A percentile compares a stretch with the other conserved stretches of the same genome.
Conservation (phyloP, 2,888 invertebrate species). For the Itoplectis maculator region DNA sequence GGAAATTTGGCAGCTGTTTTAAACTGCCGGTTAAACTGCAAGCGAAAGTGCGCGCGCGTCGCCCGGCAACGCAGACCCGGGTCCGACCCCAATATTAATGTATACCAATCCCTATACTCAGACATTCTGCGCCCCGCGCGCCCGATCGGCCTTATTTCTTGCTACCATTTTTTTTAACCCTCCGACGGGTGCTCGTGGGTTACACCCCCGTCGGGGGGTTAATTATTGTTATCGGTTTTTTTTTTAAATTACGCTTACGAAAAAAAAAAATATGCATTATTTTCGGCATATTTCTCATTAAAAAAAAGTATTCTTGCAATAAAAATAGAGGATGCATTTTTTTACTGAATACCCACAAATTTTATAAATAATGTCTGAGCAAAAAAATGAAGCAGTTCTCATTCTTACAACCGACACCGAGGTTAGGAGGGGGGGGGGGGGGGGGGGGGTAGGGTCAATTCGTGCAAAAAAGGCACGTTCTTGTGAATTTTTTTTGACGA, state of each 20-base stretch:
- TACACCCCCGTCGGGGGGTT: background rate
- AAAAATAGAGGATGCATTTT: background rate
- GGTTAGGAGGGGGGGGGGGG: too few species aligned
- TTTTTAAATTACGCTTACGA: too few species aligned
- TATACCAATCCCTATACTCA: conserved; percentile 1
- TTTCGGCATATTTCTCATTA: too few species aligned
- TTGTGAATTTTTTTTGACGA: too few species aligned
- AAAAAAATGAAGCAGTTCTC: too few species aligned
- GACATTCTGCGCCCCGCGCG: conserved; percentile 13
- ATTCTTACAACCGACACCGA: too few species aligned
- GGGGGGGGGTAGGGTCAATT: too few species aligned
- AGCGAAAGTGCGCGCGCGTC: conserved; percentile 77
- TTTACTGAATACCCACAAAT: too few species aligned
- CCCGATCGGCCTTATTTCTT: background rate
- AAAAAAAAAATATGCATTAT: too few species aligned
- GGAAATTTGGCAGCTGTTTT: conserved; percentile 85
- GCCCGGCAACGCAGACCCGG: conserved; percentile 61
- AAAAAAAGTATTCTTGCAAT: background rate
- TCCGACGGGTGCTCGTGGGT: background rate
- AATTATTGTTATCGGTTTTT: too few species aligned
- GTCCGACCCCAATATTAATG: conserved; percentile 24
- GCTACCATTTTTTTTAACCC: conserved; percentile 18
- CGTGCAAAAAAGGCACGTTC: too few species aligned
- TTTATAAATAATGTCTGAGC: too few species aligned
- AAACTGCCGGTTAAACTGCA: conserved; percentile 80